Percentiles rank a stretch among this genome's conserved stretches.
Evolutionary conservation across 2,113 vertebrate species (phyloP).

Genomic region (Thalassarche chlororhynchos): DNA sequence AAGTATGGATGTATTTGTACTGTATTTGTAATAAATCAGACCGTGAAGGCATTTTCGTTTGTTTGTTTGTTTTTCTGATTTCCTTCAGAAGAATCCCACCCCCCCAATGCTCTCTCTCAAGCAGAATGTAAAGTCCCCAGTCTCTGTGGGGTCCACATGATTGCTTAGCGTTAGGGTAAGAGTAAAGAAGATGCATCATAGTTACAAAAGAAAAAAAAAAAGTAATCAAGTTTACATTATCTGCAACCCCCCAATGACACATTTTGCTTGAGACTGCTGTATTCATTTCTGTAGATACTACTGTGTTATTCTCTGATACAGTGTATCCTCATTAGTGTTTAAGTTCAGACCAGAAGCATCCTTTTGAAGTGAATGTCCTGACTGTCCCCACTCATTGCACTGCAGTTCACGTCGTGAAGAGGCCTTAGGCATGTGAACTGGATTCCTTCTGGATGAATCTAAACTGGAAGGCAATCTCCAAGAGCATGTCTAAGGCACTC

Average conservation of each 20-base stretch:
- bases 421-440: neutral
- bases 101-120: accelerated
- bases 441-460: neutral
- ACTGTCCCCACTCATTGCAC: neutral
- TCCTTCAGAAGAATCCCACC: neutral
- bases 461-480: neutral
- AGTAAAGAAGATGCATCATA: neutral
- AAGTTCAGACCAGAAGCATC: neutral
- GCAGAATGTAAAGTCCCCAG: neutral
- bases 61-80: neutral
- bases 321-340: neutral
- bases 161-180: neutral
- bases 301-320: neutral
- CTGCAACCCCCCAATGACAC: neutral
- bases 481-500: neutral
- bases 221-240: neutral
- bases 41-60: neutral
- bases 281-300: neutral
- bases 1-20: neutral
- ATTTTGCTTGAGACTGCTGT: neutral
- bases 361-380: neutral
- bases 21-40: neutral
- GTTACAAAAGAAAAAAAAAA: neutral
- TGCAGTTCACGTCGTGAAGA: neutral
- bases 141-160: neutral